Percentiles rank a stretch among this genome's conserved stretches.
phyloP scores from a whole-genome alignment of 23 tunicate genomes.

The Diplosoma virens region DNA sequence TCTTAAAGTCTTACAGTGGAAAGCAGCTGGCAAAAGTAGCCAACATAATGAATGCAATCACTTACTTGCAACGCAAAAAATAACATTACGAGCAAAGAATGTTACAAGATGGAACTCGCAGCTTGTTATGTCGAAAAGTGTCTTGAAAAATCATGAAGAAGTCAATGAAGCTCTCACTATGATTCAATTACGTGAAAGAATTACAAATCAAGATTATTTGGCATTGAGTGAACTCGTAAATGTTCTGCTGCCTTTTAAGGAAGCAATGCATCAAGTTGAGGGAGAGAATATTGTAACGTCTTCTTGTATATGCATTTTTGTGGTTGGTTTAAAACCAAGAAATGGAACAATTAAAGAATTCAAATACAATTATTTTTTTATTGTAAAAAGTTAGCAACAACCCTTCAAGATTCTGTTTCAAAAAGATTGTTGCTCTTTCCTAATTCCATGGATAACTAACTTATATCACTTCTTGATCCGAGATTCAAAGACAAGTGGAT shows the following conservation, averaged over 20 bases:
- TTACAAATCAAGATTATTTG: background rate
- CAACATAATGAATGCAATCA: background rate
- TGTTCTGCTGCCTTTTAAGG: slow-evolving; percentile 31
- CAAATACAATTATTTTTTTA: slow-evolving; percentile 4
- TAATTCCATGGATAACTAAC: background rate
- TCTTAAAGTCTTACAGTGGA: no score
- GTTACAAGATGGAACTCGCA: background rate
- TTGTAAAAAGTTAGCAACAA: slow-evolving; percentile 5
- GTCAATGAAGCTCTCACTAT: background rate
- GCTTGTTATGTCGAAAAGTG: background rate
- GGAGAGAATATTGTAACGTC: slow-evolving; percentile 27
- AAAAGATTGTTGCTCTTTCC: slow-evolving; percentile 9
- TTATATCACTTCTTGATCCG: slow-evolving; percentile 10
- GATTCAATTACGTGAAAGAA: background rate
- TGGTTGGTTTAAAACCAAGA: background rate
- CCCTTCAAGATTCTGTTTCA: background rate
- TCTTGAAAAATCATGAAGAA: background rate
- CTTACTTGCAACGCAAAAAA: background rate
- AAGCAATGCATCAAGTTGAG: slow-evolving; percentile 29
- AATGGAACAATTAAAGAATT: slow-evolving; percentile 13
- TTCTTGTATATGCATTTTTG: background rate
- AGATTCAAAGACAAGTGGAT: slow-evolving; percentile 18
- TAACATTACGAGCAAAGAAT: background rate
- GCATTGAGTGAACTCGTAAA: background rate
- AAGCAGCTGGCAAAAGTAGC: no score